Conservation (phyloP, 2,888 invertebrate species). For the Bursaphelenchus okinawaensis region DNA sequence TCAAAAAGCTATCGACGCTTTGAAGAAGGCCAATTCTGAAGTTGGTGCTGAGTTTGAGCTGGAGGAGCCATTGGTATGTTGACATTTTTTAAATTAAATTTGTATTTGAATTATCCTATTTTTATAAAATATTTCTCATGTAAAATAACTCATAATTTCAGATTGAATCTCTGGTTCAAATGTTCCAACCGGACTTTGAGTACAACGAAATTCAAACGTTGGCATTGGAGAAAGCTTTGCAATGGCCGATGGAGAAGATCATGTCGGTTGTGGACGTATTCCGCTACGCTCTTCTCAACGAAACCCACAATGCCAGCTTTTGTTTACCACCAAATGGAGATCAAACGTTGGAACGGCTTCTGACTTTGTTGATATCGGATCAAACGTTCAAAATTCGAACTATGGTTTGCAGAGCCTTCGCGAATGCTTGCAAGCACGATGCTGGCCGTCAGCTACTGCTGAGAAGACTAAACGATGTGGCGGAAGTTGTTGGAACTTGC, state of each 20-base stretch:
- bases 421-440: slow-evolving; percentile 73
- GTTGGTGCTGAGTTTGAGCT: background rate
- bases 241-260: slow-evolving; percentile 74
- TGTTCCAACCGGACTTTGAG: slow-evolving; percentile 56
- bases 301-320: slow-evolving; percentile 58
- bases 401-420: slow-evolving; percentile 72
- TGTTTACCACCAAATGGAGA: background rate
- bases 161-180: slow-evolving; percentile 9
- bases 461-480: slow-evolving; percentile 23
- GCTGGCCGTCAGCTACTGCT: slow-evolving; percentile 34
- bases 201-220: slow-evolving; percentile 66
- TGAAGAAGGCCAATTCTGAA: slow-evolving; percentile 9
- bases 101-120: background rate
- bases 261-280: slow-evolving; percentile 84
- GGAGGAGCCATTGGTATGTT: slow-evolving; percentile 13
- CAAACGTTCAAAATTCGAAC: slow-evolving; percentile 68
- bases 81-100: background rate
- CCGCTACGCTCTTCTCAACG: slow-evolving; percentile 73
- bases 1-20: slow-evolving; percentile 33
- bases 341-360: slow-evolving; percentile 59
- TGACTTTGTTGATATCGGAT: slow-evolving; percentile 61
- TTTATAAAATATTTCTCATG: too few species aligned
- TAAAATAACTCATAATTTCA: background rate
- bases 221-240: slow-evolving; percentile 66
- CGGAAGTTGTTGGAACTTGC: slow-evolving; percentile 28